A percentile compares a stretch with the other conserved stretches of the same genome.
phyloP scores from a whole-genome alignment of 2,888 invertebrate species.

The Eupithecia subumbrata region DNA sequence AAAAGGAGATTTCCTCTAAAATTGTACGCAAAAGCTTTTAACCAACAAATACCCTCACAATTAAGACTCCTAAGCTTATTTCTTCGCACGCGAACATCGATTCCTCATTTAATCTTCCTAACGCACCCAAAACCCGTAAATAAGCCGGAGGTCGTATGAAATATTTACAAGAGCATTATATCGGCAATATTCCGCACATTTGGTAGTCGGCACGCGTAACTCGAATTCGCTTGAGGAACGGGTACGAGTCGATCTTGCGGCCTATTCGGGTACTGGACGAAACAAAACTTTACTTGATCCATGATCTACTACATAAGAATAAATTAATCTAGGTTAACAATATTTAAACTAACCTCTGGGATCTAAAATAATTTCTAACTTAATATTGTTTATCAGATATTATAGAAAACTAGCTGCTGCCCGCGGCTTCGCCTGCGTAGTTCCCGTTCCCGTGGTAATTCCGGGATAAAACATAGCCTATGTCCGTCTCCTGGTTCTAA shows the following conservation, averaged over 20 bases:
- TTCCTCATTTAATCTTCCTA: conserved; percentile 29
- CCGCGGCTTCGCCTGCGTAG: too few species aligned
- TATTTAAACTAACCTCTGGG: too few species aligned
- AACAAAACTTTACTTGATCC: neutral
- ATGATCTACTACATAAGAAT: too few species aligned
- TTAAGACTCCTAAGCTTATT: conserved; percentile 4
- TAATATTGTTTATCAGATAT: too few species aligned
- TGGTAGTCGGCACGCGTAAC: conserved; percentile 42
- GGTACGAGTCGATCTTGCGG: conserved; percentile 9
- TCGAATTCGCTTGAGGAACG: conserved; percentile 33
- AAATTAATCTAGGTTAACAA: too few species aligned
- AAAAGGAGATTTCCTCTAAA: neutral
- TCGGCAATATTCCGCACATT: conserved; percentile 42
- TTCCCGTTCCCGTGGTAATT: too few species aligned
- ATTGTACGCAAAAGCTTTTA: neutral
- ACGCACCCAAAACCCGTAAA: conserved; percentile 42
- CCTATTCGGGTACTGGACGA: conserved; percentile 15
- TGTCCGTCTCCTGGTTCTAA: too few species aligned
- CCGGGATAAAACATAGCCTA: too few species aligned
- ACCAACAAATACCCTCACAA: neutral
- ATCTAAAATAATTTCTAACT: too few species aligned
- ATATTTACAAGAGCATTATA: conserved; percentile 46
- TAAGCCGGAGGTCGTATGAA: conserved; percentile 43
- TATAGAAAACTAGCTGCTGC: too few species aligned
- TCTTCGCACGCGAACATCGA: conserved; percentile 20